These are phyloP conservation scores for Papilio machaon DNA, from an alignment of 1,140 invertebrate species.

Conservation along the genomic window DNA sequence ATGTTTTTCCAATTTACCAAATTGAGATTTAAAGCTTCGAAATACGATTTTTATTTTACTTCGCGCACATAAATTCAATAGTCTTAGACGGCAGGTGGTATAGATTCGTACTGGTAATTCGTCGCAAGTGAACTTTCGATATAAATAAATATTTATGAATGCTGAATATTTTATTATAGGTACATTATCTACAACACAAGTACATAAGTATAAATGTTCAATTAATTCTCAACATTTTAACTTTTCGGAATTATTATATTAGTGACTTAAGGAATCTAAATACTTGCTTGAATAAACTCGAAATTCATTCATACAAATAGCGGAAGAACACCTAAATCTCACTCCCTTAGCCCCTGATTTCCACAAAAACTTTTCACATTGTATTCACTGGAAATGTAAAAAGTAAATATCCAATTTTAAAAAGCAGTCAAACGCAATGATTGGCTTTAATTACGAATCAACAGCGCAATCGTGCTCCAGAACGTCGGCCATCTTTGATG, in stretches of 20 bases:
- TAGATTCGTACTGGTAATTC: background rate
- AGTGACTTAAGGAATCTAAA: too few relatives aligned
- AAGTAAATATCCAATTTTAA: background rate
- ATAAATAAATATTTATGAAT: background rate
- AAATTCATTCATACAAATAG: too few relatives aligned
- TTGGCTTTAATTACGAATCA: slow-evolving; percentile 22
- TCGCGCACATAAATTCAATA: background rate
- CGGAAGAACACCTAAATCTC: too few relatives aligned
- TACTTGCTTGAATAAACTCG: too few relatives aligned
- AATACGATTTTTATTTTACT: slow-evolving; percentile 16
- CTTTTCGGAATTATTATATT: too few relatives aligned
- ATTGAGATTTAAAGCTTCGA: background rate
- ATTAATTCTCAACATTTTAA: too few relatives aligned
- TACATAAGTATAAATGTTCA: too few relatives aligned
- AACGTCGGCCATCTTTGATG: slow-evolving; percentile 21
- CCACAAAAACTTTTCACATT: background rate
- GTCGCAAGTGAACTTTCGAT: background rate
- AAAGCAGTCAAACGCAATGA: slow-evolving; percentile 7
- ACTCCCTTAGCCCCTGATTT: background rate
- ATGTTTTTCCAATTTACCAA: slow-evolving; percentile 19
- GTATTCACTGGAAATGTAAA: background rate
- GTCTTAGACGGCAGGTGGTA: background rate
- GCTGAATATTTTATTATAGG: background rate
- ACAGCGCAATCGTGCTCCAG: background rate
- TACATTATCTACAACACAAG: background rate